Percentiles rank a stretch among this genome's conserved stretches.
These are phyloP conservation scores for Seriola aureovittata DNA, from an alignment of 2,113 vertebrate genomes.

Conservation along the genomic window DNA sequence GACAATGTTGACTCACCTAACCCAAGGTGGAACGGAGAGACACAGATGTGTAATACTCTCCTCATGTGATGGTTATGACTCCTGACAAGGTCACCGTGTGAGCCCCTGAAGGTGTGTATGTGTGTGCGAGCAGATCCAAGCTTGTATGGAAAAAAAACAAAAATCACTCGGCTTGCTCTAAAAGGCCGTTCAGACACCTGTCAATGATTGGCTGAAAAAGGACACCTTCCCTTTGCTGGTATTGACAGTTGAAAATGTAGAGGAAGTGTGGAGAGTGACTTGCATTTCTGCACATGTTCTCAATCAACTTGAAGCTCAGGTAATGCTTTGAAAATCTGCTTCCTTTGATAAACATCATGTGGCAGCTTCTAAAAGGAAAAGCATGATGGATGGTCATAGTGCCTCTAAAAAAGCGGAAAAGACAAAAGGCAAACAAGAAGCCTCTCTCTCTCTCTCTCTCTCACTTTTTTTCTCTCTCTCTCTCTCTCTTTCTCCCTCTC, in stretches of 20 bases:
- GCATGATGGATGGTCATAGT: slow-evolving; percentile 56
- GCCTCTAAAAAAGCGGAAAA: slow-evolving; percentile 39
- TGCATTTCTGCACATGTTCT: slow-evolving; percentile 60
- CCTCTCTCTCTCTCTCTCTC: slow-evolving; percentile 28
- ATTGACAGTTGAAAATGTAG: slow-evolving; percentile 57
- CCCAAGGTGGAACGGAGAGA: slow-evolving; percentile 34
- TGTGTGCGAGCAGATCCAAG: slow-evolving; percentile 35
- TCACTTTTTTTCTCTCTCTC: neutral
- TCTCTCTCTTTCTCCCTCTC: slow-evolving; percentile 31
- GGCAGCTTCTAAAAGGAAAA: slow-evolving; percentile 38
- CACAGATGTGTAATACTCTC: slow-evolving; percentile 46
- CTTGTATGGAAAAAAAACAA: slow-evolving; percentile 1
- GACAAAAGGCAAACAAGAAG: slow-evolving; percentile 52
- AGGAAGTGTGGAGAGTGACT: slow-evolving; percentile 34
- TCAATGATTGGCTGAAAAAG: slow-evolving; percentile 70
- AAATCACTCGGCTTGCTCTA: slow-evolving; percentile 39
- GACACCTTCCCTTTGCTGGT: slow-evolving; percentile 54
- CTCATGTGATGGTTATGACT: slow-evolving; percentile 61
- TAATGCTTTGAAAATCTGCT: slow-evolving; percentile 66
- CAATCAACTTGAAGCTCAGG: slow-evolving; percentile 64
- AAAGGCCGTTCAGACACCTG: slow-evolving; percentile 70
- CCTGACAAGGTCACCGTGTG: slow-evolving; percentile 70
- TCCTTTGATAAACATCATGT: slow-evolving; percentile 73
- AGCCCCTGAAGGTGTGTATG: slow-evolving; percentile 30
- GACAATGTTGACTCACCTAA: slow-evolving; percentile 26